These are phyloP conservation scores for Phaetusa simplex DNA, from an alignment of 2,113 vertebrate species.

Conservation along the genomic window DNA sequence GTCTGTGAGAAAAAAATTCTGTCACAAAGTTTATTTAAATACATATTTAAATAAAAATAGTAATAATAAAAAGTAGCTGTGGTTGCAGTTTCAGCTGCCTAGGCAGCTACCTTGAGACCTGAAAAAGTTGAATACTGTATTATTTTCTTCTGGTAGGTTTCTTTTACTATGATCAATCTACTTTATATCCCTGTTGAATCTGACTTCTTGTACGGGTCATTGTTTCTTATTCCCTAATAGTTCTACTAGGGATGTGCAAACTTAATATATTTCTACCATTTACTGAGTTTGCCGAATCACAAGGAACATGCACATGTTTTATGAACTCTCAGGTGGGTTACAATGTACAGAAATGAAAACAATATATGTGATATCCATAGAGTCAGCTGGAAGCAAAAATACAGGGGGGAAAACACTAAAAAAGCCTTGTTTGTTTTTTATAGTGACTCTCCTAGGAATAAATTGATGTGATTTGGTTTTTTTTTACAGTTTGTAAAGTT, in stretches of 20 bases:
- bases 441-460: background rate
- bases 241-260: conserved; percentile 23
- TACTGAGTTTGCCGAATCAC: background rate
- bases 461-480: background rate
- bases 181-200: conserved; percentile 9
- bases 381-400: conserved; percentile 10
- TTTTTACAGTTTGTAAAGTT: background rate
- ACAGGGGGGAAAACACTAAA: background rate
- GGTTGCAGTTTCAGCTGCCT: background rate
- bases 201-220: background rate
- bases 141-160: conserved; percentile 16
- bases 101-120: background rate
- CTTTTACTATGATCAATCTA: conserved; percentile 5
- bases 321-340: conserved; percentile 13
- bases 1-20: background rate
- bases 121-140: background rate
- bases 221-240: conserved; percentile 33
- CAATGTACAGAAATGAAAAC: conserved; percentile 25
- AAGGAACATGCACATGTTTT: conserved; percentile 20
- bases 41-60: background rate
- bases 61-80: background rate
- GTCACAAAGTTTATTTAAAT: background rate
- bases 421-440: background rate
- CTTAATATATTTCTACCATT: conserved; percentile 27
- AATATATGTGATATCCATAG: background rate